Base-by-base conservation (phyloP, 2,888 invertebrate species). In the Prosapia bicincta region DNA sequence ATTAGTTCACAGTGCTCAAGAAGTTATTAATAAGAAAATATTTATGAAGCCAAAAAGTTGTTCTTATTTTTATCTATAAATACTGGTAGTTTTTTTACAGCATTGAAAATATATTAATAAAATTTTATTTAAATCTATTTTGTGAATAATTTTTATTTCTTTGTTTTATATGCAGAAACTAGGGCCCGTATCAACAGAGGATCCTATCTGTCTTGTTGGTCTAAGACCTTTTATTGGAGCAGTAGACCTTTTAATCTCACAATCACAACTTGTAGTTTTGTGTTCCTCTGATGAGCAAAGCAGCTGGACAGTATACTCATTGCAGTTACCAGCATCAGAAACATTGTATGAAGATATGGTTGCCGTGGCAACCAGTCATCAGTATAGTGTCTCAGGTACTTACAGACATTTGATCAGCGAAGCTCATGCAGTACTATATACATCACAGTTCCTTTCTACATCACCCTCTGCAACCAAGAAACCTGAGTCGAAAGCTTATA, bases 331-430 rank as follows among this genome's bases (percentile, higher is more conserved):
- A 0, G 86, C 87, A 25, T 87, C 90, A 10, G 88, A 89, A 74
- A 88, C 88, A 77, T 85, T 93, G 9, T 92, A 92, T 82, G 88
- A 88, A 75, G 93, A 93, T 82, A 90, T 93, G 81, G 88, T 90
- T 69, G 88, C 90, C 79, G 88, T 92, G 43, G 92, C 91, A 0
- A 88, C 88, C 77, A 87, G 88, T 66, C 90, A 91, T 82, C 88
- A 89, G 74, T 87, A 87, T 73, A 88, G 90, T 0, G 91, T 90
- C 79, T 88, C 90, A 0, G 87, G 89, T 54, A 91, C 91, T 1
- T 93, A 93, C 82, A 88, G 90, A 77, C 92, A 93, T 83, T 85
- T 94, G 74, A 85, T 93, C 82, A 89, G 90, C 80, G 93, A 94
- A 84, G 91, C 91, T 5, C 92, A 92, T 82, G 88, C 92, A 79